Evolutionary conservation across 2,888 invertebrate species (phyloP).

Genomic region (Chymomyza caudatula): DNA sequence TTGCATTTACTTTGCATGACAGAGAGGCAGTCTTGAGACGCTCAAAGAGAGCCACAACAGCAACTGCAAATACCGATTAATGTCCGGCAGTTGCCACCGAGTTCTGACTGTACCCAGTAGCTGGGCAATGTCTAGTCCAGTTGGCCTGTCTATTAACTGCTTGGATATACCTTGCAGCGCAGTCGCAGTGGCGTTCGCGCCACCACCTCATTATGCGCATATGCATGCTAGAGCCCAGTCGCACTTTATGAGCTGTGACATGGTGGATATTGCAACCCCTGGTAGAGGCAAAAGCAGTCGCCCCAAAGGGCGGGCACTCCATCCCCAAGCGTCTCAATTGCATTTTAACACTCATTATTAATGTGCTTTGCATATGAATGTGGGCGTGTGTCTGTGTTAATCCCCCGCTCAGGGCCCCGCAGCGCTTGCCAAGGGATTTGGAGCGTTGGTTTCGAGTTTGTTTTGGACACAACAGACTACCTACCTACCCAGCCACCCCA

Average conservation of each 20-base stretch:
- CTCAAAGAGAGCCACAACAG: background rate
- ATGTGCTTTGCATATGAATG: constrained; percentile 48
- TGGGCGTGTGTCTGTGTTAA: background rate
- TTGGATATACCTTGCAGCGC: constrained; percentile 1
- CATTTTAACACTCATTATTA: constrained; percentile 60
- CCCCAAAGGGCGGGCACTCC: background rate
- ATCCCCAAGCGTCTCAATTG: constrained; percentile 38
- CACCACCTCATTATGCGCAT: constrained; percentile 41
- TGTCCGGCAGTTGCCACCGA: constrained; percentile 31
- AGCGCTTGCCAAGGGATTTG: background rate
- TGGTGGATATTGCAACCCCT: background rate
- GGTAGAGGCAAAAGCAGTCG: background rate
- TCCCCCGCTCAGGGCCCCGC: constrained; percentile 13
- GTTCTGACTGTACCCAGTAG: constrained; percentile 35
- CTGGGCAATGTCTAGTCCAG: constrained; percentile 8
- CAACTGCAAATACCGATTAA: constrained; percentile 21
- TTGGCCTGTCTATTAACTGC: constrained; percentile 34
- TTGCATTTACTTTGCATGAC: constrained; percentile 43
- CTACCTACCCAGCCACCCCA: background rate
- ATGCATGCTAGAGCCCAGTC: constrained; percentile 11
- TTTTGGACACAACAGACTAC: constrained; percentile 14
- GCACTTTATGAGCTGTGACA: constrained; percentile 12
- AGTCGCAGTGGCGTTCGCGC: constrained; percentile 14
- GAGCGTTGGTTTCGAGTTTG: background rate
- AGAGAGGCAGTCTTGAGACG: background rate